These are phyloP conservation scores for Tricholauxania praeusta DNA, from an alignment of 2,888 invertebrate genomes.

Conservation along the genomic window DNA sequence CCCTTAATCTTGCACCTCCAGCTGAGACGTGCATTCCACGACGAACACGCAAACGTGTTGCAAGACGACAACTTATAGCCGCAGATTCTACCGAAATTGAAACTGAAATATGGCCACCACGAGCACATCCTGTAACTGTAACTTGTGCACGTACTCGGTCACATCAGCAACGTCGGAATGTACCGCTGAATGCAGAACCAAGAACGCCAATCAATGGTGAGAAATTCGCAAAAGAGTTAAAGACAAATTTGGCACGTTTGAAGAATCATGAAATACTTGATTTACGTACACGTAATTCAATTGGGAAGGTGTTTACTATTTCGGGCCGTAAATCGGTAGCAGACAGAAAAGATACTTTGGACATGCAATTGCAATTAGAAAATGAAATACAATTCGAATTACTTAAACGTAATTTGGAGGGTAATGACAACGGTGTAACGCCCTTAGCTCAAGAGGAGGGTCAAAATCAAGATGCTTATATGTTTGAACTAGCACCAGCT, in stretches of 20 bases:
- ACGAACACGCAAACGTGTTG: conserved; percentile 6
- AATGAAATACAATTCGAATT: conserved; percentile 52
- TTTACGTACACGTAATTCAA: conserved; percentile 58
- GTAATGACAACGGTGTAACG: background rate
- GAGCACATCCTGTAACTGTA: conserved; percentile 35
- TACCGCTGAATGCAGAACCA: conserved; percentile 54
- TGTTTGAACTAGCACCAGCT: conserved; percentile 31
- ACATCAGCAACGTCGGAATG: conserved; percentile 4
- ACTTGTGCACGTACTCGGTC: conserved; percentile 7
- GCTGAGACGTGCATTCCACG: background rate
- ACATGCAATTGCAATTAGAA: conserved; percentile 50
- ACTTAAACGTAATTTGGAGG: conserved; percentile 47
- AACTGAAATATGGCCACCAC: conserved; percentile 32
- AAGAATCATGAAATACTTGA: conserved; percentile 61
- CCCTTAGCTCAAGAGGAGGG: background rate
- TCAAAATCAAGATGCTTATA: background rate
- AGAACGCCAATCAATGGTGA: conserved; percentile 59
- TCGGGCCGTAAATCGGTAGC: conserved; percentile 43
- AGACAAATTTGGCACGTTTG: conserved; percentile 51
- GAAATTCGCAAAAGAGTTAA: conserved; percentile 54
- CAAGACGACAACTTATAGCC: background rate
- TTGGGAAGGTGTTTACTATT: conserved; percentile 45
- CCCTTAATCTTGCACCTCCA: conserved; percentile 43
- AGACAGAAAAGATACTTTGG: conserved; percentile 11
- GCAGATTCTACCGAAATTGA: conserved; percentile 16